A percentile compares a stretch with the other conserved stretches of the same genome.
Evolutionary conservation across 2,797 vertebrate species (phyloP).

Genomic region (Cottoperca gobio): DNA sequence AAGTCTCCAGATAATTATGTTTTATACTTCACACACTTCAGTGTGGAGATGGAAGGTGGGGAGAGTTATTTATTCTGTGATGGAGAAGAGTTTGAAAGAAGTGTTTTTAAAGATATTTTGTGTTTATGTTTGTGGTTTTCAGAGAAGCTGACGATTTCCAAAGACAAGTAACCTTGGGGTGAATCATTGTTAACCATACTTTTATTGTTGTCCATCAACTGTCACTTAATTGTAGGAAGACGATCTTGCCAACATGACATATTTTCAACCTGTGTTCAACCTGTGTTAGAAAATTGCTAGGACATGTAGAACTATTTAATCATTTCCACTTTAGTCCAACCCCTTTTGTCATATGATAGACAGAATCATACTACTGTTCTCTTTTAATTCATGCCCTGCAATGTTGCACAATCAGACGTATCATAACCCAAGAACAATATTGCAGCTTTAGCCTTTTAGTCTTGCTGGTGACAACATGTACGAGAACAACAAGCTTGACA

Average conservation of each 20-base stretch:
- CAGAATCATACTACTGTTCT: not conserved
- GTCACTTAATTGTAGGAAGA: not conserved
- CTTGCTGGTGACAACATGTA: not conserved
- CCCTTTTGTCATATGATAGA: not conserved
- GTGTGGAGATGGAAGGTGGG: too few relatives aligned
- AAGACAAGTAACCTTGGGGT: too few relatives aligned
- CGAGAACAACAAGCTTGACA: not conserved
- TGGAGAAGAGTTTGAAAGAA: too few relatives aligned
- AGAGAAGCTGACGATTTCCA: not conserved
- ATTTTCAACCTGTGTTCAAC: not conserved
- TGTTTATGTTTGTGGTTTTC: not conserved
- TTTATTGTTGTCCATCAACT: not conserved
- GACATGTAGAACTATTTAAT: not conserved
- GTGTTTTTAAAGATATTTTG: too few relatives aligned
- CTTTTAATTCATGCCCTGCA: not conserved
- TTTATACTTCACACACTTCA: not conserved
- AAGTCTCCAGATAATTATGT: not conserved
- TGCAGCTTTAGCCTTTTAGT: not conserved
- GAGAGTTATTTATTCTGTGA: too few relatives aligned
- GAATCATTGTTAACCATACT: slow-evolving; percentile 1
- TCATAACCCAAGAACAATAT: too few relatives aligned
- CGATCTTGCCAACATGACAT: not conserved
- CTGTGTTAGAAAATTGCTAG: too few relatives aligned
- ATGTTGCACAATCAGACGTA: too few relatives aligned
- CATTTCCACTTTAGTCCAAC: not conserved